Conservation (phyloP, 2,797 vertebrate genomes). For the Eulemur rubriventer region DNA sequence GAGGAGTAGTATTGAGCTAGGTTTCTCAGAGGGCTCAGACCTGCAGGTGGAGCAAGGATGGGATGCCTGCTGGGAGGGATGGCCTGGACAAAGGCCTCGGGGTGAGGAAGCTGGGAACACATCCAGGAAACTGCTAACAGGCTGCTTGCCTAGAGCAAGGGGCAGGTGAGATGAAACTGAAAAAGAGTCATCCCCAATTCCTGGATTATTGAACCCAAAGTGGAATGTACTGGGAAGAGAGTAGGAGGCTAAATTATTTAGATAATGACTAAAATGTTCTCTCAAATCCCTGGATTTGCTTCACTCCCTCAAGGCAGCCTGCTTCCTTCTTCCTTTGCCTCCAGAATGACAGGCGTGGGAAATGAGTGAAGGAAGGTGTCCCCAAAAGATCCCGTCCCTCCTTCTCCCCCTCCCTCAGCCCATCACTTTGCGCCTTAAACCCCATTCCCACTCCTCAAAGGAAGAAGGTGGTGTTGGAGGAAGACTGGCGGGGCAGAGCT, state of each 20-base stretch:
- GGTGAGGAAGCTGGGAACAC: not conserved
- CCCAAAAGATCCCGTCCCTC: not conserved
- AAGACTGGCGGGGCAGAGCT: not conserved
- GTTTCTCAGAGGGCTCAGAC: not conserved
- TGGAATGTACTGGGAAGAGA: not conserved
- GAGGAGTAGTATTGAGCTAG: too few species aligned
- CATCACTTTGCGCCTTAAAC: not conserved
- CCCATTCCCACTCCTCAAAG: not conserved
- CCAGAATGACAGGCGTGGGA: not conserved
- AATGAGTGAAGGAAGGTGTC: not conserved
- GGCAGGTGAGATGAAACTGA: not conserved
- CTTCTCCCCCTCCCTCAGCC: not conserved
- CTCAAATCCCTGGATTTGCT: not conserved
- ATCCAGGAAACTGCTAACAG: rapidly evolving
- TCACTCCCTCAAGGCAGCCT: not conserved
- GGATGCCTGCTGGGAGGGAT: not conserved
- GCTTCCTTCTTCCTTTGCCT: not conserved
- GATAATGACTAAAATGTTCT: not conserved
- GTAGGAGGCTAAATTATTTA: not conserved
- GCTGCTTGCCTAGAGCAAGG: not conserved
- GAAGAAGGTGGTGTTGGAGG: not conserved
- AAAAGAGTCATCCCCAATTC: not conserved
- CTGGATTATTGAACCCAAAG: not conserved
- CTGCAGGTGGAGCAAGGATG: not conserved
- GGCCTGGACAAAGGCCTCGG: not conserved